Conservation (phyloP, 2,888 invertebrate genomes). For the Latheticus oryzae region DNA sequence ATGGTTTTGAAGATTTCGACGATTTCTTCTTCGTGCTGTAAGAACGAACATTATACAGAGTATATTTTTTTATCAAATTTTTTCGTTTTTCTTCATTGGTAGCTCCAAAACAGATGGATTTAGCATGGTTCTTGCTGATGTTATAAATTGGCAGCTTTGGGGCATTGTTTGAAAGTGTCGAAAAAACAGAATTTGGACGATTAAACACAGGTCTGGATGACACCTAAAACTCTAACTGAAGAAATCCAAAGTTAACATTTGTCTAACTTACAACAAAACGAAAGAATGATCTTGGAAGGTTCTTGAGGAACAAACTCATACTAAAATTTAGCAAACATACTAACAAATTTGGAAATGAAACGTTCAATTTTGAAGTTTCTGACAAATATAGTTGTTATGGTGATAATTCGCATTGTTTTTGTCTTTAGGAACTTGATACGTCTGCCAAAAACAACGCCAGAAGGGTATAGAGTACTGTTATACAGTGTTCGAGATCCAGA, state of each 20-base stretch:
- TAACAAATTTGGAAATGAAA: constrained; percentile 24
- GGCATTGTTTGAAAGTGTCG: constrained; percentile 6
- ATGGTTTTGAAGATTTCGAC: background rate
- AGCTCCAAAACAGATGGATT: constrained; percentile 1
- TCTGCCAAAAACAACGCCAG: constrained; percentile 71
- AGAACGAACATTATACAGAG: background rate
- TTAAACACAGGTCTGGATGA: constrained; percentile 32
- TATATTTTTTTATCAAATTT: constrained; percentile 3
- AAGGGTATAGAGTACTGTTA: constrained; percentile 73
- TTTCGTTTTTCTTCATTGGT: constrained; percentile 8
- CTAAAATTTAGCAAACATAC: constrained; percentile 32
- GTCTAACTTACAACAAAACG: constrained; percentile 20
- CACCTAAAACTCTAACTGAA: constrained; percentile 12
- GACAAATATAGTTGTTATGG: constrained; percentile 20
- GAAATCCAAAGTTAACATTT: background rate
- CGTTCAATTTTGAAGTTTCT: constrained; percentile 28
- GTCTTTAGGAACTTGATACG: constrained; percentile 71
- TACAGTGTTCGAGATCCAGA: constrained; percentile 72
- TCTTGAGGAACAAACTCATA: constrained; percentile 35
- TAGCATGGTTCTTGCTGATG: constrained; percentile 6
- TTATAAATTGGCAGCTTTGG: constrained; percentile 2
- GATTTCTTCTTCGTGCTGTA: constrained; percentile 10
- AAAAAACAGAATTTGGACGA: constrained; percentile 14
- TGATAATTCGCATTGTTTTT: constrained; percentile 4
- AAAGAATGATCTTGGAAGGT: constrained; percentile 25